Evolutionary conservation across 2,888 invertebrate genomes (phyloP), one percentile per base, ranked within the genome.

Genomic region (Nudaria mundana): DNA sequence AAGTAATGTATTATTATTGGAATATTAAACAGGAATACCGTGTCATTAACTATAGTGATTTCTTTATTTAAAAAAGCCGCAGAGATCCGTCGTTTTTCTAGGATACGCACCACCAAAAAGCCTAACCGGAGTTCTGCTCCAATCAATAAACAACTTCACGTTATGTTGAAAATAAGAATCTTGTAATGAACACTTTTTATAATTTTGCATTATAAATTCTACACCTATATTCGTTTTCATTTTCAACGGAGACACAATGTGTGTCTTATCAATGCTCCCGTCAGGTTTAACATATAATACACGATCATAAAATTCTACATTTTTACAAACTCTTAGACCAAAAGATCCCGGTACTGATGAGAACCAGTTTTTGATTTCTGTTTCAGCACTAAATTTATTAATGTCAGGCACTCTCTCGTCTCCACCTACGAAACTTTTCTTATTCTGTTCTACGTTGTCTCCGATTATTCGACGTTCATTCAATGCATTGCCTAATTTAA

Each of bases 71-170:
- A 91, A 91, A 47, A 88, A 80, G 1, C 91, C 91, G 66, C 93
- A 93, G 40, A 91, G 76, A 46, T 91, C 90, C 7, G 85, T 80
- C 0, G 91, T 91, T 50, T 83, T 90, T 63, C 90, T 91, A 12
- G 93, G 74, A 56, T 86, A 82, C 2, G 93, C 93, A 4, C 93
- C 93, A 11, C 93, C 93, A 60, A 93, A 93, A 1, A 93, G 83
- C 49, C 91, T 81, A 0, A 93, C 92, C 0, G 93, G 92, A 2
- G 93, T 93, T 53, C 87, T 90, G 25, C 88, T 91, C 93, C 93
- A 94, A 58, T 92, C 91, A 37, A 94, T 90, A 20, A 91, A 78
- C 10, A 83, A 49, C 46, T 76, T 63, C 11, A 58, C 44, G 45
- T 69, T 71, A n/a, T 63, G 60, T 45, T 71, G 63, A 30, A 81